phyloP scores from a whole-genome alignment of 2,888 invertebrate genomes.

The Epiblema foenella region DNA sequence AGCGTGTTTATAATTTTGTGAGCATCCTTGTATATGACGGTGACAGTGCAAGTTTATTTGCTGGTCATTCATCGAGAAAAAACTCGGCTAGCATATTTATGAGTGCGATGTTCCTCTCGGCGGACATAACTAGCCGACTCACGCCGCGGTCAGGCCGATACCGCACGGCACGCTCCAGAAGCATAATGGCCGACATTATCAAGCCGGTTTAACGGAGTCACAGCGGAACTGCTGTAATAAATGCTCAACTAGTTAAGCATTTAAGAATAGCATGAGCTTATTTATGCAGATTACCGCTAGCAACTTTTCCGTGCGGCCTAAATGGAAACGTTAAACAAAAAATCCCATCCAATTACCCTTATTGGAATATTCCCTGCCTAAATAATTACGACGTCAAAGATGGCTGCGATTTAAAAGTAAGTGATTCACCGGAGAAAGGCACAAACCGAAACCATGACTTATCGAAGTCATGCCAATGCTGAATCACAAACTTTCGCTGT shows the following conservation, averaged over 20 bases:
- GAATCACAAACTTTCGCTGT: slow-evolving; percentile 59
- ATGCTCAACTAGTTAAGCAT: slow-evolving; percentile 29
- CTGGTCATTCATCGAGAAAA: background rate
- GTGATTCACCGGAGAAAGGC: slow-evolving; percentile 59
- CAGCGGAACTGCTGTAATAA: slow-evolving; percentile 46
- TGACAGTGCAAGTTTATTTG: background rate
- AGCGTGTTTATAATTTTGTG: background rate
- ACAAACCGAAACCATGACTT: slow-evolving; percentile 54
- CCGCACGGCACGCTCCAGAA: slow-evolving; percentile 50
- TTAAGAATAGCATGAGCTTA: slow-evolving; percentile 27
- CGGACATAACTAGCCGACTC: slow-evolving; percentile 54
- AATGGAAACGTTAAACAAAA: slow-evolving; percentile 25
- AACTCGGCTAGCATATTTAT: slow-evolving; percentile 21
- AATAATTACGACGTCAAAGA: slow-evolving; percentile 28
- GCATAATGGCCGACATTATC: slow-evolving; percentile 43
- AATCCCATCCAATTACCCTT: slow-evolving; percentile 8
- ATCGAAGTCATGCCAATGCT: slow-evolving; percentile 53
- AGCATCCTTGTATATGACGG: background rate
- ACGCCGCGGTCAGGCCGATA: too few species aligned
- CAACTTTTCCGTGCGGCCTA: slow-evolving; percentile 16
- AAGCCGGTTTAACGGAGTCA: slow-evolving; percentile 52
- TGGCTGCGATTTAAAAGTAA: slow-evolving; percentile 45
- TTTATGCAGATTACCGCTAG: slow-evolving; percentile 35
- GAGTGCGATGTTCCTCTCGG: slow-evolving; percentile 22
- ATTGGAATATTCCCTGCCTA: slow-evolving; percentile 19